Conservation (phyloP, 2,113 vertebrate species). For the Puffinus mauretanicus region DNA sequence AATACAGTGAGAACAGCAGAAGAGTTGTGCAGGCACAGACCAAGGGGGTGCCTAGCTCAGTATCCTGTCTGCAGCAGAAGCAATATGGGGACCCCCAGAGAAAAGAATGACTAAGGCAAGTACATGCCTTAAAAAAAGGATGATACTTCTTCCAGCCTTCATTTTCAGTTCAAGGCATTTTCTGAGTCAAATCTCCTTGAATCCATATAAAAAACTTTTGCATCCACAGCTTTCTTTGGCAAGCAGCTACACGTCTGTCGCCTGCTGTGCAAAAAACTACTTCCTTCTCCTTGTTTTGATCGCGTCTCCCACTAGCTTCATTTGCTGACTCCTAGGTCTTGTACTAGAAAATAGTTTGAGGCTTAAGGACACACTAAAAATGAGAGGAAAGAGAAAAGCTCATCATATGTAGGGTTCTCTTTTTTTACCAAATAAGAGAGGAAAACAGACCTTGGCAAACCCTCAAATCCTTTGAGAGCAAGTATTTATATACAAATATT, state of each 20-base stretch:
- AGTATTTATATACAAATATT: background rate
- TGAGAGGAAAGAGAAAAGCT: background rate
- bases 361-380: background rate
- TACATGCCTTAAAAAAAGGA: background rate
- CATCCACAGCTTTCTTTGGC: background rate
- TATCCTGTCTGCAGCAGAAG: background rate
- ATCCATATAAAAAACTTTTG: background rate
- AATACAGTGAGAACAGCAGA: background rate
- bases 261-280: background rate
- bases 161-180: background rate
- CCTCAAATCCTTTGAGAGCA: background rate
- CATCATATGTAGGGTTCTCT: background rate
- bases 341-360: background rate
- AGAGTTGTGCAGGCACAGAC: background rate
- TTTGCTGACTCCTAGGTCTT: background rate
- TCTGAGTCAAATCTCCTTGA: background rate
- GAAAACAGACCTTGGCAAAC: background rate
- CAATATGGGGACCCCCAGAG: rapidly evolving
- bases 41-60: background rate
- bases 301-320: background rate
- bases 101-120: background rate
- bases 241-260: background rate
- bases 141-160: background rate
- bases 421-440: background rate
- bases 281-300: conserved; percentile 19